Percentiles rank a stretch among this genome's conserved stretches.
These are phyloP conservation scores for Acanthosepion esculentum DNA, from an alignment of 2,888 invertebrate genomes.

Conservation along the genomic window DNA sequence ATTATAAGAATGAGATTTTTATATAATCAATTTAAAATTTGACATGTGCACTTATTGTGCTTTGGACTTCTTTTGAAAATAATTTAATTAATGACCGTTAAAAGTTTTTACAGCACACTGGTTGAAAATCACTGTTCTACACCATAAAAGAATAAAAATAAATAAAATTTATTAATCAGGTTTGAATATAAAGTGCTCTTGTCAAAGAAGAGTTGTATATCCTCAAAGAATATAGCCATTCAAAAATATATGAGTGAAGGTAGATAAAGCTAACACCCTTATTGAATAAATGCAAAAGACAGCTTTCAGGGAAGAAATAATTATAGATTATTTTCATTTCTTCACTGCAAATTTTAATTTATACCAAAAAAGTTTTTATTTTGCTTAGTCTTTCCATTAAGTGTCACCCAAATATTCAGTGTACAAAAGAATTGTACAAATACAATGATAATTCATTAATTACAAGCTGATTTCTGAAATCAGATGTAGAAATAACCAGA, in stretches of 20 bases:
- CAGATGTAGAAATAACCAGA: neutral
- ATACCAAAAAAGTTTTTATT: neutral
- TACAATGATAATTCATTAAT: neutral
- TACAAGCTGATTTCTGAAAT: neutral
- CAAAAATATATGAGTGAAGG: neutral
- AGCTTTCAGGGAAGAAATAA: neutral
- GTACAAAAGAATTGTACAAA: neutral
- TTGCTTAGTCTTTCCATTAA: neutral
- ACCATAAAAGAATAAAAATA: too few species aligned
- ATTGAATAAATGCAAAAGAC: neutral
- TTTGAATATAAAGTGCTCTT: too few species aligned
- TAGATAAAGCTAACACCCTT: neutral
- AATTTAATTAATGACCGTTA: too few species aligned
- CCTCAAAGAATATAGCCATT: too few species aligned
- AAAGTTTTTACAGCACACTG: too few species aligned
- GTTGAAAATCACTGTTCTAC: too few species aligned
- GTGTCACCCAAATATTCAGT: neutral
- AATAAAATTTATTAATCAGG: too few species aligned
- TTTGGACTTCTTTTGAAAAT: too few species aligned
- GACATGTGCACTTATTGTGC: too few species aligned
- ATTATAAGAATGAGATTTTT: too few species aligned
- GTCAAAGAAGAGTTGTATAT: too few species aligned
- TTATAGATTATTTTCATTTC: neutral
- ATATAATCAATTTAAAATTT: too few species aligned
- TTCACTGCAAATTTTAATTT: neutral